A percentile compares a stretch with the other conserved stretches of the same genome.
These are phyloP conservation scores for Poicephalus meyeri DNA, from an alignment of 2,113 vertebrate genomes.

Conservation along the genomic window DNA sequence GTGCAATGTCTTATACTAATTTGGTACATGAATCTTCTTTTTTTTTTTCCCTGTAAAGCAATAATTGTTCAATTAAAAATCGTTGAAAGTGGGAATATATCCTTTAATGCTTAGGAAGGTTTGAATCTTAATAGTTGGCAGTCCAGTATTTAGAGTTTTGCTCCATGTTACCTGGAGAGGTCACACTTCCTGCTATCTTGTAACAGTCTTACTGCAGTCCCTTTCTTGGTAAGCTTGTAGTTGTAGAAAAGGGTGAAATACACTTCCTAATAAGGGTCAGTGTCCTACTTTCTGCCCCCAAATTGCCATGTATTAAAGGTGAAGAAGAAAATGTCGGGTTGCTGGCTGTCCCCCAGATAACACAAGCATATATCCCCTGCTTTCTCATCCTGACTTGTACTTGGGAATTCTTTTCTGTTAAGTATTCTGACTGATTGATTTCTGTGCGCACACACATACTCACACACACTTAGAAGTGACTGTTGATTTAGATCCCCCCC, in stretches of 20 bases:
- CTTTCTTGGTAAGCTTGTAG: neutral
- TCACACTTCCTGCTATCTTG: rapidly evolving
- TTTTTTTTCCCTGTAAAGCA: neutral
- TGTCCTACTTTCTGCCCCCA: neutral
- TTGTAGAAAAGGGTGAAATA: neutral
- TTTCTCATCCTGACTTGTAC: neutral
- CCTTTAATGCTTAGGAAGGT: neutral
- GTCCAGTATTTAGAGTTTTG: neutral
- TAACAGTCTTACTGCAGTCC: neutral
- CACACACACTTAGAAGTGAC: neutral
- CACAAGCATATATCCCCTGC: neutral
- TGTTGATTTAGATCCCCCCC: neutral
- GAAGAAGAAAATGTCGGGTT: neutral
- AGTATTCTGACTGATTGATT: neutral
- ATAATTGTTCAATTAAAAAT: neutral
- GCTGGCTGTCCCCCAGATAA: neutral
- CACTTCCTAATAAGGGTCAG: rapidly evolving
- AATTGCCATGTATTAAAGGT: neutral
- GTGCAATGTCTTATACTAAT: neutral
- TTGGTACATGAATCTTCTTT: neutral
- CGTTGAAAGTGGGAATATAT: neutral
- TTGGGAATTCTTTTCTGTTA: neutral
- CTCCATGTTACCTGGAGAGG: neutral
- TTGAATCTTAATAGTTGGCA: neutral
- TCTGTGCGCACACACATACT: neutral